Conservation (phyloP, 2,888 invertebrate species). For the Zootermopsis nevadensis region DNA sequence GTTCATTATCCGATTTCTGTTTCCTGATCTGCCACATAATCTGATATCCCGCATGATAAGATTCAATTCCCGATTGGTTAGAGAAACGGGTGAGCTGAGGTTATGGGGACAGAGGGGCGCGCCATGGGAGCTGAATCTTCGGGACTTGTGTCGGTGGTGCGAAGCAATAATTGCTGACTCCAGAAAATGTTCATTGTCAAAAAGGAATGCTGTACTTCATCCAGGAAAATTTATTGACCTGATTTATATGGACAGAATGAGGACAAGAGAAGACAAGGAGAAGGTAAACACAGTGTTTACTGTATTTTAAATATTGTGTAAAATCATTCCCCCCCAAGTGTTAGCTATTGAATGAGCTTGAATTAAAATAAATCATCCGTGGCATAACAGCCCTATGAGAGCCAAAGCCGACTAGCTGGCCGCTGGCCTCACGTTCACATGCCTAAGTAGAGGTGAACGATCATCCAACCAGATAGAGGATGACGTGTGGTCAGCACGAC, state of each 20-base stretch:
- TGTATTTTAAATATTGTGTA: too few species aligned
- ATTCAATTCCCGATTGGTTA: slow-evolving; percentile 78
- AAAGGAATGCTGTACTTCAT: slow-evolving; percentile 49
- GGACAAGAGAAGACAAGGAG: slow-evolving; percentile 80
- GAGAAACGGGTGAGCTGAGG: slow-evolving; percentile 72
- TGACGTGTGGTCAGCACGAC: too few species aligned
- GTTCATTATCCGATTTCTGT: slow-evolving; percentile 67
- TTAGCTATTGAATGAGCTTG: too few species aligned
- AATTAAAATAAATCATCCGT: too few species aligned
- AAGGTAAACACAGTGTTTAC: slow-evolving; percentile 65
- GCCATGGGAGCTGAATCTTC: slow-evolving; percentile 97
- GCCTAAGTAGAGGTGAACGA: too few species aligned
- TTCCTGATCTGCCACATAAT: slow-evolving; percentile 70
- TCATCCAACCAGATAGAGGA: too few species aligned
- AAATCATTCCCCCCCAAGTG: too few species aligned
- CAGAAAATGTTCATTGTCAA: slow-evolving; percentile 53
- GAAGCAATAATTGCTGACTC: slow-evolving; percentile 70
- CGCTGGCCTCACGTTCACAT: too few species aligned
- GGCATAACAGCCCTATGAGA: too few species aligned
- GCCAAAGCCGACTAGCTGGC: too few species aligned
- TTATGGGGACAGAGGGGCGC: slow-evolving; percentile 82
- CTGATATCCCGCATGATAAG: slow-evolving; percentile 78
- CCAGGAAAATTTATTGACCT: slow-evolving; percentile 78
- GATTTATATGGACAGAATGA: slow-evolving; percentile 89
- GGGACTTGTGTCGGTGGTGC: slow-evolving; percentile 95